Evolutionary conservation across 1,140 invertebrate genomes (phyloP).

Genomic region (Globodera rostochiensis): DNA sequence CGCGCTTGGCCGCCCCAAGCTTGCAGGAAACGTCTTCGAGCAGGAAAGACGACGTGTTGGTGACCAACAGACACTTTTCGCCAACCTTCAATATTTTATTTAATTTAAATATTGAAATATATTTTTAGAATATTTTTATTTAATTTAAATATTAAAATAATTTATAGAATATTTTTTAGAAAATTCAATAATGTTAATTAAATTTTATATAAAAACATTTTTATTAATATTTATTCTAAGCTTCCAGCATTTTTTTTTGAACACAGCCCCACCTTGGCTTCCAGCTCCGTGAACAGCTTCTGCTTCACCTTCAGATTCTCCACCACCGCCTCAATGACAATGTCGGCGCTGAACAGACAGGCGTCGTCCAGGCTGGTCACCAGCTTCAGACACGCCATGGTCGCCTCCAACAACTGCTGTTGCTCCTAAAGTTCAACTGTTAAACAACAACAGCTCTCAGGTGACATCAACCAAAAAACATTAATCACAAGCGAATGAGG

Average conservation of each 20-base stretch:
- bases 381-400: slow-evolving; percentile 39
- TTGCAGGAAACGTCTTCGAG: slow-evolving; percentile 79
- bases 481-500: too few species aligned
- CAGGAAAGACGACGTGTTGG: slow-evolving; percentile 84
- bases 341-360: slow-evolving; percentile 48
- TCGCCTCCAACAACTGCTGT: slow-evolving; percentile 38
- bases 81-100: background rate
- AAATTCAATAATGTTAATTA: too few species aligned
- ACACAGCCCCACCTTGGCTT: slow-evolving; percentile 19
- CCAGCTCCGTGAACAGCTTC: slow-evolving; percentile 39
- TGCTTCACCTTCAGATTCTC: slow-evolving; percentile 62
- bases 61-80: slow-evolving; percentile 72
- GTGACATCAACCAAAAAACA: too few species aligned
- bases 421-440: slow-evolving; percentile 19
- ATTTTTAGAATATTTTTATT: background rate
- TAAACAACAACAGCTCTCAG: too few species aligned
- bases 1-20: slow-evolving; percentile 66
- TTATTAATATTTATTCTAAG: too few species aligned
- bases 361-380: slow-evolving; percentile 43
- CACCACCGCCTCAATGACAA: slow-evolving; percentile 60
- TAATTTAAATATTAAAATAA: slow-evolving; percentile 8
- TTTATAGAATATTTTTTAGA: background rate
- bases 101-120: background rate
- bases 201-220: too few species aligned
- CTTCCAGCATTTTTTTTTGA: too few species aligned